A percentile compares a stretch with the other conserved stretches of the same genome.
Evolutionary conservation across 2,888 invertebrate genomes (phyloP).

Genomic region (Xestia sexstrigata): DNA sequence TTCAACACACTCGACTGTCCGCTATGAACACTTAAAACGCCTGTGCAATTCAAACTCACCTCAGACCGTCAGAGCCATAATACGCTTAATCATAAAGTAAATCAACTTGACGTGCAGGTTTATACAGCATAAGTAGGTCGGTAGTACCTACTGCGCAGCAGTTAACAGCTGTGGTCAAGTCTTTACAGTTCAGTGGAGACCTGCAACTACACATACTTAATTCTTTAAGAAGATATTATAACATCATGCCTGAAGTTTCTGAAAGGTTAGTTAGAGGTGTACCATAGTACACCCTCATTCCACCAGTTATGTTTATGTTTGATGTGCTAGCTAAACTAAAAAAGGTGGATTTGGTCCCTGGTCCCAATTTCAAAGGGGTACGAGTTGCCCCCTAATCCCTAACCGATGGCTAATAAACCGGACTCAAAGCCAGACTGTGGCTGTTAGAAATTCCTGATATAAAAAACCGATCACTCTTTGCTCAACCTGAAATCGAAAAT

Average conservation of each 20-base stretch:
- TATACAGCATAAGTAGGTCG: neutral
- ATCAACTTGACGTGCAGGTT: slow-evolving; percentile 23
- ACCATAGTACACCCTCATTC: neutral
- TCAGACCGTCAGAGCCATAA: neutral
- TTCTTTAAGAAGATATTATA: neutral
- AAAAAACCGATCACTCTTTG: neutral
- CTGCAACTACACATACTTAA: neutral
- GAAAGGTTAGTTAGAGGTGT: neutral
- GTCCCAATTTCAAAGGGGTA: too few relatives aligned
- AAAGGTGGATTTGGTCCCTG: too few relatives aligned
- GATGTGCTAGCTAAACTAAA: too few relatives aligned
- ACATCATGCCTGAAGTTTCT: neutral
- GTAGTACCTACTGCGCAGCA: neutral
- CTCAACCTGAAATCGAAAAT: neutral
- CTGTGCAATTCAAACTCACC: neutral
- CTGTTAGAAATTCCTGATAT: neutral
- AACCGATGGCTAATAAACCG: neutral
- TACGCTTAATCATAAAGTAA: neutral
- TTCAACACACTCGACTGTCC: neutral
- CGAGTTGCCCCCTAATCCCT: too few relatives aligned
- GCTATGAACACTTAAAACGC: neutral
- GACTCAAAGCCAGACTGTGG: neutral
- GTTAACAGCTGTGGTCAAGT: neutral
- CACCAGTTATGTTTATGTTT: neutral
- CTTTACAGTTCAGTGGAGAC: neutral